Evolutionary conservation across 2,888 invertebrate genomes (phyloP), one percentile per base, ranked within the genome.

Genomic region (Phengaris alcon): DNA sequence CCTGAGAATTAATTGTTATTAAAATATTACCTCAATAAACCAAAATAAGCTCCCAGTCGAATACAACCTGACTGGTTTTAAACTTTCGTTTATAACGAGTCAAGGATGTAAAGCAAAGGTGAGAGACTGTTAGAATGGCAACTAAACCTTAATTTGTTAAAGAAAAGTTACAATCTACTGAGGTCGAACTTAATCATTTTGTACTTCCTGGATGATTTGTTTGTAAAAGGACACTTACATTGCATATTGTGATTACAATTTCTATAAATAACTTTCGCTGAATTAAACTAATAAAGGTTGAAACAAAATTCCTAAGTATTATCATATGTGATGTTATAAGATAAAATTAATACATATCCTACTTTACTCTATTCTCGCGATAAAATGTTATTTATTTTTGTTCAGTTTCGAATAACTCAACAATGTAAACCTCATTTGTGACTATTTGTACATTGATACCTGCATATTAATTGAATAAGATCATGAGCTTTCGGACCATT

Each of bases 401-500:
- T 59, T 59, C 15, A 57, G 57, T 57, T 10, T 22, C 15, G 9
- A 59, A 22, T 48, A 68, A 68, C 46, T 35, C 68, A n/a, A n/a
- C 68, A n/a, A n/a, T 10, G n/a, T 48, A 69, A 64, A 64, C 35
- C 35, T 44, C 35, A n/a, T 59, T 59, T 59, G 59, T 35, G 13
- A n/a, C 10, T 12, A 44, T 68, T 46, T 68, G 44, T 48, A 48
- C 48, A 70, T 5, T 15, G 70, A 70, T 70, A 48, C 48, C 70
- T 70, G 48, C 15, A 54, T 35, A 54, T 15, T 54, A 72, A 72
- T 35, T 75, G 75, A 72, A 73, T 75, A 75, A 78, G 79, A 80
- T 81, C 75, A 79, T 79, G 79, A 82, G 82, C 84, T 87, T 86
- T 88, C 87, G 87, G 91, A 87, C 91, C 91, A 91, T 89, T 87